phyloP scores from a whole-genome alignment of 2,888 invertebrate genomes.

The Pyrrhosoma nymphula region DNA sequence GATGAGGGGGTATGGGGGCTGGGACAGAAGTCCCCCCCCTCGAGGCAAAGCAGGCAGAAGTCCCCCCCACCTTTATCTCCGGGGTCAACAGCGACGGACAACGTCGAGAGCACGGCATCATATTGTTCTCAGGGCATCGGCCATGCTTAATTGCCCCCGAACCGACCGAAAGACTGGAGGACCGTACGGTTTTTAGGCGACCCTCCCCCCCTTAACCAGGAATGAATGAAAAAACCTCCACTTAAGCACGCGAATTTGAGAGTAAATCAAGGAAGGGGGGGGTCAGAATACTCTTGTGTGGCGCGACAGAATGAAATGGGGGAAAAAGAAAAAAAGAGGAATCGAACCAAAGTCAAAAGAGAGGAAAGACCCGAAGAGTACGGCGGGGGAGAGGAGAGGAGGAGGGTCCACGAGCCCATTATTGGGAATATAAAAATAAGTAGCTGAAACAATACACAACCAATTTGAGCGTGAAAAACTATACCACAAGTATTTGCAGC shows the following conservation, averaged over 20 bases:
- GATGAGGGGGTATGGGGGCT: neutral
- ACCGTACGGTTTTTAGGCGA: neutral
- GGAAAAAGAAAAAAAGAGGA: no score
- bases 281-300: neutral
- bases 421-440: no score
- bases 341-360: neutral
- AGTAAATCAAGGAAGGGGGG: neutral
- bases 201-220: neutral
- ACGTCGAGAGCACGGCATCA: neutral
- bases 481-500: no score
- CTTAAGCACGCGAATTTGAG: neutral
- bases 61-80: no score
- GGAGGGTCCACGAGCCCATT: no score
- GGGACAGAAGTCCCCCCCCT: neutral
- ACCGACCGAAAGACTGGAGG: neutral
- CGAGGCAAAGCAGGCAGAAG: no score
- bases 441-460: no score
- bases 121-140: neutral
- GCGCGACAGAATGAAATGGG: neutral
- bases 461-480: no score
- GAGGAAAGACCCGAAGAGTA: neutral
- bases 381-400: no score
- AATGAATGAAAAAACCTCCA: no score
- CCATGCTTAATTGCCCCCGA: neutral
- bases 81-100: conserved; percentile 13